Conservation (phyloP, 2,113 vertebrate species). For the Odobenus rosmarus region DNA sequence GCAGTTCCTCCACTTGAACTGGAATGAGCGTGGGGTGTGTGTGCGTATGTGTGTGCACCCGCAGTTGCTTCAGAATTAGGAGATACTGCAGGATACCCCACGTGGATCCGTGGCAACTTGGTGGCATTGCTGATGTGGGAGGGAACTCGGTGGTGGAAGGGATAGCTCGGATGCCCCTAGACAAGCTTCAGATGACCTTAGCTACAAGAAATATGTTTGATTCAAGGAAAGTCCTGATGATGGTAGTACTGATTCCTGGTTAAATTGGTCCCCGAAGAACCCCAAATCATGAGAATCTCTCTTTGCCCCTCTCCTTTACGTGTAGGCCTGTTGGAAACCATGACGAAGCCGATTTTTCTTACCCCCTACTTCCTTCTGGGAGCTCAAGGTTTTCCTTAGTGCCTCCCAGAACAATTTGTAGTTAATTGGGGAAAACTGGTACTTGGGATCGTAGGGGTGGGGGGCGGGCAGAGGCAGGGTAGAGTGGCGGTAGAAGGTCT, state of each 20-base stretch:
- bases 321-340: slow-evolving; percentile 34
- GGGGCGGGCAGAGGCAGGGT: background rate
- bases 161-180: background rate
- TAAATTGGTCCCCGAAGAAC: slow-evolving; percentile 40
- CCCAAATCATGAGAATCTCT: background rate
- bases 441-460: background rate
- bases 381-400: slow-evolving; percentile 46
- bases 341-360: slow-evolving; percentile 22
- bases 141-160: background rate
- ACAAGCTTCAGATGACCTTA: slow-evolving; percentile 16
- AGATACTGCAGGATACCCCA: slow-evolving; percentile 36
- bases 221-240: slow-evolving; percentile 41
- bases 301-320: slow-evolving; percentile 27
- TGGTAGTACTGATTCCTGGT: slow-evolving; percentile 38
- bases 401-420: slow-evolving; percentile 1
- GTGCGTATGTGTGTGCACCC: background rate
- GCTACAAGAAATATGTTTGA: slow-evolving; percentile 36
- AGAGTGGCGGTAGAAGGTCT: background rate
- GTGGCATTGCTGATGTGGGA: slow-evolving; percentile 52
- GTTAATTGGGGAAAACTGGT: slow-evolving; percentile 40
- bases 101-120: slow-evolving; percentile 10
- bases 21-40: slow-evolving; percentile 64
- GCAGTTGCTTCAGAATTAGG: slow-evolving; percentile 39
- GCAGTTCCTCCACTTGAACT: slow-evolving; percentile 61
- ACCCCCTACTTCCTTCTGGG: slow-evolving; percentile 37